These are phyloP conservation scores for Taeniopygia guttata DNA, from an alignment of 2,797 vertebrate species.

Conservation along the genomic window DNA sequence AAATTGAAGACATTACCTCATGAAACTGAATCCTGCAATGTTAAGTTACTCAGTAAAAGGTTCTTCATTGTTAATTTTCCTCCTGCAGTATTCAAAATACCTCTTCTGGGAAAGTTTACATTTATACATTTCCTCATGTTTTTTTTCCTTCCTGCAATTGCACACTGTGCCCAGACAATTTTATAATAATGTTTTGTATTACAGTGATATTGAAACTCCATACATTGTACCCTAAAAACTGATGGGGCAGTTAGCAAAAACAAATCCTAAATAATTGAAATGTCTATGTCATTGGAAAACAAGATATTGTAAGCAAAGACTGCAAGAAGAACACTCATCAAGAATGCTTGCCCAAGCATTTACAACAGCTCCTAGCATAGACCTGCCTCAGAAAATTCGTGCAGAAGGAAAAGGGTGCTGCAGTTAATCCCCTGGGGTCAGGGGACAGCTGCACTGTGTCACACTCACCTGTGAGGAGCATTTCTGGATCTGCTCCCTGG, in stretches of 20 bases:
- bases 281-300: neutral
- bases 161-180: neutral
- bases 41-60: neutral
- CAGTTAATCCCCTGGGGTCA: neutral
- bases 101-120: neutral
- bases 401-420: neutral
- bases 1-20: conserved; percentile 41
- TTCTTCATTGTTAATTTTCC: conserved; percentile 5
- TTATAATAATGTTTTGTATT: neutral
- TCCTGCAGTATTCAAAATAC: neutral
- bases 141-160: neutral
- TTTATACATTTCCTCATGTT: neutral
- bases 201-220: accelerated
- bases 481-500: neutral
- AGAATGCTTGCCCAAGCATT: neutral
- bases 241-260: neutral
- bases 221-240: neutral
- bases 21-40: conserved; percentile 2
- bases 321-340: neutral
- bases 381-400: neutral
- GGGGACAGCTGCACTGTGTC: neutral
- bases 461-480: neutral
- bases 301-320: neutral
- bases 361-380: neutral
- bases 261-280: neutral